phyloP scores from a whole-genome alignment of 2,888 invertebrate species.

The Margaritifera margaritifera region DNA sequence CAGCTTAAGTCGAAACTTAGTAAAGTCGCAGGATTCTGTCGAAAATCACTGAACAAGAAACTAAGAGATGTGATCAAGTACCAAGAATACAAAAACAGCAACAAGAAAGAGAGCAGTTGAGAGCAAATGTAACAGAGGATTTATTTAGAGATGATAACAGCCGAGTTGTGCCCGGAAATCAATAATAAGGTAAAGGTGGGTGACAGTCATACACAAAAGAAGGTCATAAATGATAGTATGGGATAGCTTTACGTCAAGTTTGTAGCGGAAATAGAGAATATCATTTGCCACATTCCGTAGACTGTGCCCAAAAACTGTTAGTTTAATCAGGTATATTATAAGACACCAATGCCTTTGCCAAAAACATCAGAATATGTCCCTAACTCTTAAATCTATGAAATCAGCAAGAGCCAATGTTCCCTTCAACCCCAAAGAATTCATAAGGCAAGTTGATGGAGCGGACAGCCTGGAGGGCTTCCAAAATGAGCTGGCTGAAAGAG shows the following conservation, averaged over 20 bases:
- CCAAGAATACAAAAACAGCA: constrained; percentile 2
- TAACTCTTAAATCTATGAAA: constrained; percentile 10
- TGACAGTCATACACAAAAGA: constrained; percentile 3
- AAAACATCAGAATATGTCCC: constrained; percentile 21
- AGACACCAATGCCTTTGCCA: constrained; percentile 17
- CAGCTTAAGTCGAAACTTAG: neutral
- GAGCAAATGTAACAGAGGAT: too few relatives aligned
- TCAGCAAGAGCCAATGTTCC: constrained; percentile 1
- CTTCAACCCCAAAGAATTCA: constrained; percentile 14
- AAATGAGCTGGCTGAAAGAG: neutral
- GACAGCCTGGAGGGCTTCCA: too few relatives aligned
- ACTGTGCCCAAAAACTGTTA: constrained; percentile 7
- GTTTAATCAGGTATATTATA: constrained; percentile 1
- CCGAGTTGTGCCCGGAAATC: constrained; percentile 13
- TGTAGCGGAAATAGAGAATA: neutral
- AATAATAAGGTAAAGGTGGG: constrained; percentile 12
- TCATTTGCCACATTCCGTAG: constrained; percentile 16
- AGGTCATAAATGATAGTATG: constrained; percentile 14
- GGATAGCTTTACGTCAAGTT: constrained; percentile 8
- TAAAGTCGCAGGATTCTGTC: neutral
- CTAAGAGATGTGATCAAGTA: neutral
- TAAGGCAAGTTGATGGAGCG: neutral
- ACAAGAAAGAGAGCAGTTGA: neutral
- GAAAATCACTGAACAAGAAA: too few relatives aligned
- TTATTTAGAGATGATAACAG: constrained; percentile 16